These are phyloP conservation scores for Oligia strigilis DNA, from an alignment of 2,888 invertebrate genomes.

Conservation along the genomic window DNA sequence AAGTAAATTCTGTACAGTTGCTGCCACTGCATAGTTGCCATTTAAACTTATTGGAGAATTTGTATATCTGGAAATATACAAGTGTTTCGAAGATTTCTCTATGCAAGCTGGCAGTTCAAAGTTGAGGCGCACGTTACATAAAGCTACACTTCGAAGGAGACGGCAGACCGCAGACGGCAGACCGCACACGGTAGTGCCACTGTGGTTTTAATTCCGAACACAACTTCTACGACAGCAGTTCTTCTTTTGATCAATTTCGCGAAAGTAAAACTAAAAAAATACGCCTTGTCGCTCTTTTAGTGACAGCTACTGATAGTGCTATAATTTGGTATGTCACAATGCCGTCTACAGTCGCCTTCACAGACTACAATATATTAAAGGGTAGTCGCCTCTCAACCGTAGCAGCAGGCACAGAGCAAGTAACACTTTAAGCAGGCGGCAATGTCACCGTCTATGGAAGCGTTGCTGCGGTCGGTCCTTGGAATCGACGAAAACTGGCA, in stretches of 20 bases:
- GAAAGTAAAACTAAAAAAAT: background rate
- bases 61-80: slow-evolving; percentile 12
- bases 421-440: background rate
- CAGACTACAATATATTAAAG: no score
- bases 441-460: background rate
- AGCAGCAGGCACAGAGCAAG: background rate
- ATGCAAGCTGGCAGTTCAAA: background rate
- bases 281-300: background rate
- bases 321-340: background rate
- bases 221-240: background rate
- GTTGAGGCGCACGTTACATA: background rate
- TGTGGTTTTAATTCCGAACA: background rate
- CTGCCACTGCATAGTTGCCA: slow-evolving; percentile 44
- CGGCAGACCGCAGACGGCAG: background rate
- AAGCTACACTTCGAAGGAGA: background rate
- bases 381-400: background rate
- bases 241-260: background rate
- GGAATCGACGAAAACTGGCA: no score
- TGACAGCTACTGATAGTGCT: background rate
- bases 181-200: background rate
- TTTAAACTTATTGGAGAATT: background rate
- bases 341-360: background rate
- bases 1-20: slow-evolving; percentile 21
- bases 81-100: background rate
- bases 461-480: background rate